Conservation (phyloP, 1,140 invertebrate species). For the Sipha flava region DNA sequence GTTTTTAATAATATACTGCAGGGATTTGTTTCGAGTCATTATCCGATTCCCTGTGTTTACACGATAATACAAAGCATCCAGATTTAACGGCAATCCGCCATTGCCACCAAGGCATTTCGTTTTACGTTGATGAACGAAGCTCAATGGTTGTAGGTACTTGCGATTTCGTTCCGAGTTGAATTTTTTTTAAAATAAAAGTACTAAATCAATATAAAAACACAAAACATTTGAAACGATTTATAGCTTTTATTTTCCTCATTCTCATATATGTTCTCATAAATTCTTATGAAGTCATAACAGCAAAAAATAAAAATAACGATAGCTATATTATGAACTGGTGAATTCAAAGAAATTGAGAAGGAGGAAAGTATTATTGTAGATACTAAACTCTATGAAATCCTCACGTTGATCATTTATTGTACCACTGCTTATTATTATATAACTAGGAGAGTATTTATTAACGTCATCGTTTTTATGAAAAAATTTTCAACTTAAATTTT, state of each 20-base stretch:
- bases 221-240: neutral
- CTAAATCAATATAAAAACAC: neutral
- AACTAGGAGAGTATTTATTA: no score
- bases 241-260: neutral
- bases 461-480: no score
- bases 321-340: no score
- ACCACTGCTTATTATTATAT: no score
- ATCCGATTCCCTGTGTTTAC: neutral
- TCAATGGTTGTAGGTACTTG: neutral
- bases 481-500: no score
- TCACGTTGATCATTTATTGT: no score
- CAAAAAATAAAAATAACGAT: neutral
- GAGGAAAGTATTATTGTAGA: no score
- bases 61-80: neutral
- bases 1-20: neutral
- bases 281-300: no score
- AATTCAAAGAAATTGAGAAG: no score
- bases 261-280: no score
- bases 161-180: neutral
- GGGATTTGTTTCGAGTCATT: neutral
- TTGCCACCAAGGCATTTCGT: neutral
- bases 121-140: neutral
- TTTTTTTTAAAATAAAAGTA: neutral
- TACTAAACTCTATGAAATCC: no score
- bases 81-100: neutral